These are phyloP conservation scores for Cyprinus carpio DNA, from an alignment of 2,113 vertebrate genomes.

Conservation along the genomic window DNA sequence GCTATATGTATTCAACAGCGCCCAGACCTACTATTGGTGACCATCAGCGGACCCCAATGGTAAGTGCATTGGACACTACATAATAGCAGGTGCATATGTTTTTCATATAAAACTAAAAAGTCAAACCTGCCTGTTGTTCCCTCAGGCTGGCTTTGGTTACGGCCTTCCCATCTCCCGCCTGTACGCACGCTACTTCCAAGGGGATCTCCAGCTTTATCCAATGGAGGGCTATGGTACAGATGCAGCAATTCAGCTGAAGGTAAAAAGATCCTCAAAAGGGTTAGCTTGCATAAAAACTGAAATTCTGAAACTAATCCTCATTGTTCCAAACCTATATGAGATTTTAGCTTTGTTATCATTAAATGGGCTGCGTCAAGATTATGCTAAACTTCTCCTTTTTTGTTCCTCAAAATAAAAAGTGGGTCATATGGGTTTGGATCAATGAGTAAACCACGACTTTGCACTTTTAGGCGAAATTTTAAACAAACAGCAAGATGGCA, in stretches of 20 bases:
- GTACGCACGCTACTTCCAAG: slow-evolving; percentile 90
- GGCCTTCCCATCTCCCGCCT: slow-evolving; percentile 89
- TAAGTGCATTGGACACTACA: slow-evolving; percentile 50
- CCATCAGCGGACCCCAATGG: slow-evolving; percentile 79
- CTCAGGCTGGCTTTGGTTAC: slow-evolving; percentile 85
- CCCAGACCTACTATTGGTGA: slow-evolving; percentile 77
- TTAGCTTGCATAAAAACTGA: neutral
- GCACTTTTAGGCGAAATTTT: neutral
- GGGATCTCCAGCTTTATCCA: slow-evolving; percentile 87
- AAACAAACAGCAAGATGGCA: neutral
- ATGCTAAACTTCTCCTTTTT: neutral
- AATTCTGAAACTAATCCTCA: neutral
- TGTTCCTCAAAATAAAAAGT: neutral
- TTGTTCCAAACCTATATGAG: neutral
- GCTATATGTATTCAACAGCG: slow-evolving; percentile 89
- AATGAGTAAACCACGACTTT: neutral
- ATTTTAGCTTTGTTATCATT: no score
- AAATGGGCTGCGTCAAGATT: neutral
- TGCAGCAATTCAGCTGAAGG: slow-evolving; percentile 84
- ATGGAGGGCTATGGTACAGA: slow-evolving; percentile 88
- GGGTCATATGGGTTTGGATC: neutral
- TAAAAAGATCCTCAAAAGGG: slow-evolving; percentile 57
- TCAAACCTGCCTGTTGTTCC: slow-evolving; percentile 5
- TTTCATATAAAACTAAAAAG: neutral
- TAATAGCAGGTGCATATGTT: neutral